phyloP scores from a whole-genome alignment of 2,797 vertebrate genomes.

The Numenius phaeopus region DNA sequence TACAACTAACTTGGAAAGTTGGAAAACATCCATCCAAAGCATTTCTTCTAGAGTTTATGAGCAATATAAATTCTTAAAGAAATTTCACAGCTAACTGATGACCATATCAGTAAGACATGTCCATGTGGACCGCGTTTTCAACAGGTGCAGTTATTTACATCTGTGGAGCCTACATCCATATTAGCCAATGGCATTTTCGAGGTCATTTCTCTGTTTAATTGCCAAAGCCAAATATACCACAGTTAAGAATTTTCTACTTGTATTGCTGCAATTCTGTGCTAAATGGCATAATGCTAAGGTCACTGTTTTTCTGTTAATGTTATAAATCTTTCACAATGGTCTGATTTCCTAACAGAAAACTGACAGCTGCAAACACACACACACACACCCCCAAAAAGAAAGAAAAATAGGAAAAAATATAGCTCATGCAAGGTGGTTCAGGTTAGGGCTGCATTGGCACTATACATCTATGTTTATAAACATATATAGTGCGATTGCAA shows the following conservation, averaged over 20 bases:
- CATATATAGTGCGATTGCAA: not conserved
- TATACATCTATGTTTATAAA: not conserved
- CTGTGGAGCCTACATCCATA: not conserved
- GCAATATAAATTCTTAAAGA: not conserved
- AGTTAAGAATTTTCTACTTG: not conserved
- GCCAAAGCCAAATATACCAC: not conserved
- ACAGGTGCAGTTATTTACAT: conserved; percentile 15
- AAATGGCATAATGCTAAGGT: not conserved
- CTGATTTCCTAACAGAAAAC: not conserved
- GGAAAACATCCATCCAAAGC: not conserved
- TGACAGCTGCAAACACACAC: not conserved
- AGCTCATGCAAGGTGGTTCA: not conserved
- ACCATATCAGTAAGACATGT: not conserved
- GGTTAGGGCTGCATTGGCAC: not conserved
- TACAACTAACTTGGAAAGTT: not conserved
- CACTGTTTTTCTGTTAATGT: not conserved
- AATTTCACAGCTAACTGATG: not conserved
- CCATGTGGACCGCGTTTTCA: not conserved
- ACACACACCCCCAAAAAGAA: too few species aligned
- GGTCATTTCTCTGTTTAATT: not conserved
- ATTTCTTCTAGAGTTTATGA: conserved; percentile 11
- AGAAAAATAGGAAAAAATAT: not conserved
- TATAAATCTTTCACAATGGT: not conserved
- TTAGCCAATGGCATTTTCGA: not conserved
- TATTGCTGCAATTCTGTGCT: conserved; percentile 10